Percentiles rank a stretch among this genome's conserved stretches.
These are phyloP conservation scores for Sorex maritimensis DNA, from an alignment of 2,797 vertebrate genomes.

Conservation along the genomic window DNA sequence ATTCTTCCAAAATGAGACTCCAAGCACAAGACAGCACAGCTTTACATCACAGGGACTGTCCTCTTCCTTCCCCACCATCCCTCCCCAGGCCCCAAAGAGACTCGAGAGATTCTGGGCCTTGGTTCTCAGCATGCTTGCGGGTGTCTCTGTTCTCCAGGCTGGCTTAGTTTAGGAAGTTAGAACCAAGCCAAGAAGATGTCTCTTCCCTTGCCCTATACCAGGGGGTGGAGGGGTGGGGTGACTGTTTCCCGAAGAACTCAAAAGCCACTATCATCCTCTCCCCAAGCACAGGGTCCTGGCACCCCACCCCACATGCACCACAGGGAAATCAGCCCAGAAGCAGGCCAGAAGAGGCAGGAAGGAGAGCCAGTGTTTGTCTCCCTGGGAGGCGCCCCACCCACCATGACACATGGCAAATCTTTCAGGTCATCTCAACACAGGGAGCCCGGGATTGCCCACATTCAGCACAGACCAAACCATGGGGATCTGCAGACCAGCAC, in stretches of 20 bases:
- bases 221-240: too few relatives aligned
- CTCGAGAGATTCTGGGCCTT: not conserved
- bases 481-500: not conserved
- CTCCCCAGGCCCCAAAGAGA: not conserved
- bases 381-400: not conserved
- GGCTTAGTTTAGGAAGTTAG: slow-evolving; percentile 31
- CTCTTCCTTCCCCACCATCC: not conserved
- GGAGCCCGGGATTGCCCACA: not conserved
- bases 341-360: not conserved
- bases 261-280: slow-evolving; percentile 44
- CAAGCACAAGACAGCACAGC: slow-evolving; percentile 1
- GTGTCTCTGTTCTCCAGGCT: slow-evolving; percentile 60
- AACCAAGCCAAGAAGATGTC: slow-evolving; percentile 35
- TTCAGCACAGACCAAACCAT: not conserved
- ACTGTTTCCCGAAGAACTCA: slow-evolving; percentile 53
- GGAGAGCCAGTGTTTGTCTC: slow-evolving; percentile 43
- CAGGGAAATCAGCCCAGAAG: not conserved
- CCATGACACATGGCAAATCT: not conserved
- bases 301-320: not conserved
- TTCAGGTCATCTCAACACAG: not conserved
- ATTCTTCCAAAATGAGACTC: slow-evolving; percentile 1
- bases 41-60: not conserved
- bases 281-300: not conserved
- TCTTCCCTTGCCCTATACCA: slow-evolving; percentile 1
- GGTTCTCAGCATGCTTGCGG: not conserved